These are phyloP conservation scores for Drosophila setosimentum DNA, from an alignment of 2,888 invertebrate species.

Conservation along the genomic window DNA sequence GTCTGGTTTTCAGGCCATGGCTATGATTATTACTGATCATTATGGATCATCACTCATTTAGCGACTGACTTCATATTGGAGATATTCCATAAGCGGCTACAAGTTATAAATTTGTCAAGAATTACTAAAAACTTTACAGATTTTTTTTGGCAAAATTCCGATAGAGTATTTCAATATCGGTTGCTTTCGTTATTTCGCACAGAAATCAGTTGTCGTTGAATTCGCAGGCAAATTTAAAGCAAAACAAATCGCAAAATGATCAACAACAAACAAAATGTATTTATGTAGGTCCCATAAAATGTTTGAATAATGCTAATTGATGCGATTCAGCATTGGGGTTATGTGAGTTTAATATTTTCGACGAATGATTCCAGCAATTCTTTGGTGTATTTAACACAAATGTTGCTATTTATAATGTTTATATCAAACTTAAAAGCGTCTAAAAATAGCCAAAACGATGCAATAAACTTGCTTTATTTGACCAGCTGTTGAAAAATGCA, in stretches of 20 bases:
- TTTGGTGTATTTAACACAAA: conserved; percentile 36
- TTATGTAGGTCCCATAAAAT: conserved; percentile 33
- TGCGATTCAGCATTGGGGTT: conserved; percentile 35
- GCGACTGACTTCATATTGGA: not conserved
- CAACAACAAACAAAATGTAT: not conserved
- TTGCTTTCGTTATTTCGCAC: not conserved
- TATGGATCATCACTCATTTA: not conserved
- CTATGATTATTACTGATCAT: not conserved
- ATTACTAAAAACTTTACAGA: not conserved
- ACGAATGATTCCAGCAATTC: conserved; percentile 11
- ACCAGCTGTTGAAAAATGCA: conserved; percentile 66
- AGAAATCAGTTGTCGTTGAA: conserved; percentile 23
- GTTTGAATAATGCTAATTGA: conserved; percentile 49
- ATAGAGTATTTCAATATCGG: conserved; percentile 10
- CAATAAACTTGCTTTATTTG: conserved; percentile 59
- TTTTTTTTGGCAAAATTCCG: no score
- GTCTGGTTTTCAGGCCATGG: not conserved
- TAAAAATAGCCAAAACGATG: conserved; percentile 59
- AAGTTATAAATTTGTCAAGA: not conserved
- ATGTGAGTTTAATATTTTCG: conserved; percentile 31
- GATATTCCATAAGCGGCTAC: not conserved
- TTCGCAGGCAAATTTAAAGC: conserved; percentile 53
- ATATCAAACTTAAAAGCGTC: conserved; percentile 34
- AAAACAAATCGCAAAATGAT: conserved; percentile 53
- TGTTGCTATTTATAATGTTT: conserved; percentile 40